Percentiles rank a stretch among this genome's conserved stretches.
Evolutionary conservation across 2,113 vertebrate species (phyloP).

Genomic region (Chloroceryle aenea): DNA sequence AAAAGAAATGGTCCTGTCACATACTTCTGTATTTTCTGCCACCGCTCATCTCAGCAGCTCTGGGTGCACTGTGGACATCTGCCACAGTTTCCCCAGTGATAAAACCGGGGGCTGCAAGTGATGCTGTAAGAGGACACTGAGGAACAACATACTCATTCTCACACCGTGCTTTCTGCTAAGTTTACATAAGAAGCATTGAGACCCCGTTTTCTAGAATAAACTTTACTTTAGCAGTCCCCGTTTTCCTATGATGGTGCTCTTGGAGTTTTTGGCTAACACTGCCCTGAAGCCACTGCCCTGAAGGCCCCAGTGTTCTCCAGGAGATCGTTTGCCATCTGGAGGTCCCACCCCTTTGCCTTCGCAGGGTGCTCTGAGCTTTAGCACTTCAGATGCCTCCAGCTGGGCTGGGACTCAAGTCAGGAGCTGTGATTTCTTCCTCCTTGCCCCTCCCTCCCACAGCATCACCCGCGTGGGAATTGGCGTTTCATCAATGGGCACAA

Average conservation of each 20-base stretch:
- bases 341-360: not conserved
- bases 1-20: not conserved
- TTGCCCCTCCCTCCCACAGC: not conserved
- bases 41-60: not conserved
- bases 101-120: not conserved
- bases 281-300: not conserved
- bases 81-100: fast-evolving
- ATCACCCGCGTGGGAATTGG: fast-evolving
- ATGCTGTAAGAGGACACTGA: not conserved
- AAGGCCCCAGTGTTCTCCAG: not conserved
- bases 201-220: not conserved
- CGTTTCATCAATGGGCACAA: not conserved
- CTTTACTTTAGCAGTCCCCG: not conserved
- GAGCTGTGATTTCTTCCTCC: not conserved
- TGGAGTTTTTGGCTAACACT: not conserved
- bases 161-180: not conserved
- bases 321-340: not conserved
- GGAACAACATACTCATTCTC: fast-evolving
- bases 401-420: not conserved
- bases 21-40: not conserved
- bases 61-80: not conserved
- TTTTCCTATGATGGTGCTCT: not conserved
- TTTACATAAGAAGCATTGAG: not conserved
- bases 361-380: fast-evolving
- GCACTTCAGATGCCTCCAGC: not conserved